phyloP scores from a whole-genome alignment of 2,797 vertebrate genomes.

The Pipistrellus pipistrellus region DNA sequence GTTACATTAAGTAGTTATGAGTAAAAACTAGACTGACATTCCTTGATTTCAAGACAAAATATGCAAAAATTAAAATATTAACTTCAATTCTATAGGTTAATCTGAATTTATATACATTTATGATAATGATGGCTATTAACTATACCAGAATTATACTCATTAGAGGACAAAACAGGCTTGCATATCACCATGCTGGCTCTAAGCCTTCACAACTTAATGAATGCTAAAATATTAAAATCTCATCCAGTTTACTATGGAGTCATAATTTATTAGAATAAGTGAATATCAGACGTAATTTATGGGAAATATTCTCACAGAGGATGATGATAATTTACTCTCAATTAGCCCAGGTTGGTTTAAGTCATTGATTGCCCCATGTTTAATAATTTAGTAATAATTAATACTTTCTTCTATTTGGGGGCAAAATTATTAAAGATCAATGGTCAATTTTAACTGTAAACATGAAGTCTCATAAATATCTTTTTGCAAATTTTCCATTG shows the following conservation, averaged over 20 bases:
- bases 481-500: not conserved
- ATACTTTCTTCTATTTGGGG: conserved; percentile 67
- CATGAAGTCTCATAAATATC: conserved; percentile 3
- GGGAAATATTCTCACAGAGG: conserved; percentile 67
- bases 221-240: conserved; percentile 84
- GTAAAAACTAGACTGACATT: not conserved
- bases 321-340: conserved; percentile 75
- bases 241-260: conserved; percentile 66
- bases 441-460: conserved; percentile 63
- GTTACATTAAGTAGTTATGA: conserved; percentile 16
- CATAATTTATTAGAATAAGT: conserved; percentile 79
- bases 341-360: conserved; percentile 76
- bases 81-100: conserved; percentile 73
- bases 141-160: conserved; percentile 69
- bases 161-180: conserved; percentile 62
- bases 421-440: conserved; percentile 47
- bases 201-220: conserved; percentile 69
- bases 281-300: conserved; percentile 75
- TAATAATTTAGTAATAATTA: conserved; percentile 80
- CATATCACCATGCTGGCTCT: conserved; percentile 61
- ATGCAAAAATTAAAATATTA: conserved; percentile 65
- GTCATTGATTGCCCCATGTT: conserved; percentile 69
- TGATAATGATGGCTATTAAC: conserved; percentile 61
- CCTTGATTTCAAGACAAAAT: conserved; percentile 54
- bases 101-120: conserved; percentile 70